Evolutionary conservation across 2,888 invertebrate species (phyloP).

Genomic region (Oasisia sp.): DNA sequence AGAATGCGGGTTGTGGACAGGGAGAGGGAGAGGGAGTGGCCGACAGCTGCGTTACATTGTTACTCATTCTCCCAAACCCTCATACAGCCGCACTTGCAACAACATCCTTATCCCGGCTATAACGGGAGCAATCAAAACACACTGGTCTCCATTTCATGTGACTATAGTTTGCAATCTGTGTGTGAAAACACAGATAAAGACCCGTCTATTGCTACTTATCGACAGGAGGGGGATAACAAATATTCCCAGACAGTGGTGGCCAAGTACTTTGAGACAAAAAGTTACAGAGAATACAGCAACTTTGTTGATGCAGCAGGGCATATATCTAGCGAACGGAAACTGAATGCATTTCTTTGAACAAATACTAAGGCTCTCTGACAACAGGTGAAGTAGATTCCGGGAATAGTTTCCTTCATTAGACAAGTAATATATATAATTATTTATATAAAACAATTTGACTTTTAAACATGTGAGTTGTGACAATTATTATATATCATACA

Average conservation of each 20-base stretch:
- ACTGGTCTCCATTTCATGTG: constrained; percentile 6
- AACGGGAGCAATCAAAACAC: constrained; percentile 13
- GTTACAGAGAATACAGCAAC: neutral
- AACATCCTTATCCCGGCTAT: constrained; percentile 2
- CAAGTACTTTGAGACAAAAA: neutral
- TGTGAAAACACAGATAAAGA: neutral
- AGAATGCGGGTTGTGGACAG: neutral
- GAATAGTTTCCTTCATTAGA: neutral
- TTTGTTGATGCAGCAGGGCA: neutral
- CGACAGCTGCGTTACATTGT: neutral
- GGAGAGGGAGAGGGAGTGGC: neutral
- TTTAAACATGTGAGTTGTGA: too few relatives aligned
- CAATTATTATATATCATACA: too few relatives aligned
- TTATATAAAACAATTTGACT: too few relatives aligned
- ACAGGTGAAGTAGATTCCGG: neutral
- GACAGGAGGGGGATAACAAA: neutral
- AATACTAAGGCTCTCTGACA: neutral
- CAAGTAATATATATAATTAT: neutral
- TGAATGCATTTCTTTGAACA: neutral
- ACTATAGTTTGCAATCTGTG: neutral
- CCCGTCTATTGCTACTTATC: neutral
- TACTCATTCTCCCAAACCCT: constrained; percentile 4
- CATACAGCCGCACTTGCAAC: neutral
- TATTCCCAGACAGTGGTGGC: neutral
- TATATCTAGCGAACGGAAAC: neutral